Conservation (phyloP, 2,797 vertebrate genomes). For the Carapus acus region DNA sequence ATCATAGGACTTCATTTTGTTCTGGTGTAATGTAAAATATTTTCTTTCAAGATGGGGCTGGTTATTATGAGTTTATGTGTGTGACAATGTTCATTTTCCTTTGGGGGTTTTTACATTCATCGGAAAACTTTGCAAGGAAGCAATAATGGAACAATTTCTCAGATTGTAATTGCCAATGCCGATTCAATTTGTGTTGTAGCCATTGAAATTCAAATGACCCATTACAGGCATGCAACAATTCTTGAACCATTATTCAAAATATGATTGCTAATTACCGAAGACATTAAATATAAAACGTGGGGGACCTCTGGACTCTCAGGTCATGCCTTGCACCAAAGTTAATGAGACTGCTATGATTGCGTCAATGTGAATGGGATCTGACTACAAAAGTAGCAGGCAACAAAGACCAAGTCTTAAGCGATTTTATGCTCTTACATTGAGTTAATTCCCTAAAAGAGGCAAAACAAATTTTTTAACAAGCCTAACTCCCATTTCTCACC, state of each 20-base stretch:
- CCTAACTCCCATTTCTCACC: slow-evolving; percentile 33
- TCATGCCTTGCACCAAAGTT: slow-evolving; percentile 60
- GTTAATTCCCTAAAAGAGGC: slow-evolving; percentile 40
- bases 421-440: slow-evolving; percentile 27
- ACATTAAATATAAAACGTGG: slow-evolving; percentile 44
- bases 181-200: slow-evolving; percentile 35
- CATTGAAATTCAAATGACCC: slow-evolving; percentile 40
- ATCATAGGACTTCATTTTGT: slow-evolving; percentile 50
- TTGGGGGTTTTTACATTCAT: slow-evolving; percentile 39
- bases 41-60: slow-evolving; percentile 48
- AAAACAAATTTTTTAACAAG: slow-evolving; percentile 37
- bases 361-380: slow-evolving; percentile 35
- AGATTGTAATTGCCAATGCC: slow-evolving; percentile 39
- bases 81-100: slow-evolving; percentile 44
- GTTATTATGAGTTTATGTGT: slow-evolving; percentile 48
- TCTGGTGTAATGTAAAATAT: slow-evolving; percentile 52
- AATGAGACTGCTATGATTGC: slow-evolving; percentile 45
- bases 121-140: slow-evolving; percentile 49
- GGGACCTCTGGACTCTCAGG: slow-evolving; percentile 52
- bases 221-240: slow-evolving; percentile 39
- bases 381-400: slow-evolving; percentile 37
- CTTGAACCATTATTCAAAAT: slow-evolving; percentile 44
- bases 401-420: slow-evolving; percentile 29
- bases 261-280: slow-evolving; percentile 47
- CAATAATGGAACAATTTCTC: slow-evolving; percentile 51